Conservation (phyloP, 2,888 invertebrate species). For the Melipona bicolor region DNA sequence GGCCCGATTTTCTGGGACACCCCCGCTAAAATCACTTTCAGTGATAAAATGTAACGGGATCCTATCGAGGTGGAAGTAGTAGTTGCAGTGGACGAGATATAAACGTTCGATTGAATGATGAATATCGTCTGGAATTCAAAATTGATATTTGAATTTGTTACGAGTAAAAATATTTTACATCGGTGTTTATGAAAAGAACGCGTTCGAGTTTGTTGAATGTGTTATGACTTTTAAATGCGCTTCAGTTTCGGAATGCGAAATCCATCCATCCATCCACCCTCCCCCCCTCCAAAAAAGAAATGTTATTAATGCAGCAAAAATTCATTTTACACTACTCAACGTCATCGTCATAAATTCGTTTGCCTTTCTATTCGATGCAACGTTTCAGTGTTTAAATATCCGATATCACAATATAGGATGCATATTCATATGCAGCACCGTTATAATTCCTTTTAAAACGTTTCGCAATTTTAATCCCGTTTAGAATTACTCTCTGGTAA, state of each 20-base stretch:
- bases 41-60: constrained; percentile 1
- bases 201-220: background rate
- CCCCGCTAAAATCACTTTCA: too few relatives aligned
- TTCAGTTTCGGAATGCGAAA: background rate
- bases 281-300: background rate
- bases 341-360: background rate
- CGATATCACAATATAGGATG: background rate
- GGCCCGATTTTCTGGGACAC: too few relatives aligned
- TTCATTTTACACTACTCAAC: background rate
- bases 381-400: background rate
- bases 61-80: background rate
- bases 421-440: background rate
- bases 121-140: background rate
- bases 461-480: background rate
- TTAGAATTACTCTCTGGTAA: background rate
- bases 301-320: background rate
- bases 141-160: too few relatives aligned
- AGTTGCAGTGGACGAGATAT: background rate
- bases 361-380: background rate
- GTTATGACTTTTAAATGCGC: background rate
- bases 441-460: background rate
- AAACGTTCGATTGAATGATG: background rate
- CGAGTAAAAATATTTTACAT: too few relatives aligned
- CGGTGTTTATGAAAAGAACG: background rate
- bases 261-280: too few relatives aligned